Base-by-base conservation (phyloP, 2,888 invertebrate genomes). In the Drosophila heteroneura region DNA sequence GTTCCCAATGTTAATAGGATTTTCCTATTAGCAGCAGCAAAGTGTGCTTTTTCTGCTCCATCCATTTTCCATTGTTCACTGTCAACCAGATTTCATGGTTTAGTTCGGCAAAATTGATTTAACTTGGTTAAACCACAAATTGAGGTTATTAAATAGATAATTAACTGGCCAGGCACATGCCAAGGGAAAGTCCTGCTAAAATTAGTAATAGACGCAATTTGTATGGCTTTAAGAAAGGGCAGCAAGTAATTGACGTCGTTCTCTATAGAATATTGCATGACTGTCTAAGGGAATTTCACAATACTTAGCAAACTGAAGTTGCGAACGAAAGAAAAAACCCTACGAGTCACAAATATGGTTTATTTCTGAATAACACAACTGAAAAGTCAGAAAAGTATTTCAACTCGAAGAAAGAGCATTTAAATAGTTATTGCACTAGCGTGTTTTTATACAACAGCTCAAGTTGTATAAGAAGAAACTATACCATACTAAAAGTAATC, bases 1-100 rank as follows among this genome's bases (percentile, higher is more conserved):
- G 26, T 19, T 7, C 39, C 39, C n/a, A 67, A 64, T 56, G 41
- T 56, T 80, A 82, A 76, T 85, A 73, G 85, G 85, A 76, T 75
- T 75, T 79, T 70, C 85, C 87, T 74, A 75, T 72, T 81, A 84
- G 59, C 60, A 60, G 62, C 74, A 39, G 66, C 52, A 10, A 74
- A 30, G 69, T 67, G 14, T 64, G 44, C 47, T 30, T 54, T 28
- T 22, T 33, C 41, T 62, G 41, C 12, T 28, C 57, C 14, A 16
- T 22, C 56, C 32, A 30, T 53, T 53, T 5, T 16, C 16, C 26
- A 30, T 52, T 30, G 56, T 41, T 26, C 33, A 51, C 19, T 44
- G 16, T 52, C 47, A 49, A 30, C 10, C 32, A 66, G 49, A 51
- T 74, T 79, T 37, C n/a, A 70, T 32, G 65, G 66, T 19, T 72